Percentiles rank a stretch among this genome's conserved stretches.
phyloP scores from a whole-genome alignment of 2,797 vertebrate species.

The Myotis vivesi region DNA sequence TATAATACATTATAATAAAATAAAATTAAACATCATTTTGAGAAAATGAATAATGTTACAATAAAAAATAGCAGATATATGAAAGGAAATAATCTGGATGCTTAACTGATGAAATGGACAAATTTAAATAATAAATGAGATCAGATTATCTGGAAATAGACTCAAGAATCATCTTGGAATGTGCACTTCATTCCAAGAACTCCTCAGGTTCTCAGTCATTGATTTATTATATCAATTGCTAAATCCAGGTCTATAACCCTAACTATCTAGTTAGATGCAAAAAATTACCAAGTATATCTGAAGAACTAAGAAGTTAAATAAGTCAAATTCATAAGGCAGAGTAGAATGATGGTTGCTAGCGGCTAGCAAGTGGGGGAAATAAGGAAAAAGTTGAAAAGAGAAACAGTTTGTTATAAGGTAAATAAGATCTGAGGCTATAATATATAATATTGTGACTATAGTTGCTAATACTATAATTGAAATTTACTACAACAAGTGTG shows the following conservation, averaged over 20 bases:
- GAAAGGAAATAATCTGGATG: not conserved
- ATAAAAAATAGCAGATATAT: not conserved
- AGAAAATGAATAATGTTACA: not conserved
- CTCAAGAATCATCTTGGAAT: not conserved
- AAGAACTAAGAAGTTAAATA: not conserved
- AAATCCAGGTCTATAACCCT: not conserved
- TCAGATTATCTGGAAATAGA: not conserved
- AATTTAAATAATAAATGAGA: not conserved
- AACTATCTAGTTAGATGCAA: not conserved
- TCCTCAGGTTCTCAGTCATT: not conserved
- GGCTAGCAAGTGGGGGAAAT: not conserved
- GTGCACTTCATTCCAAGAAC: accelerated
- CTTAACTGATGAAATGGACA: not conserved
- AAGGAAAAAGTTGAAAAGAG: not conserved
- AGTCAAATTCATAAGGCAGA: not conserved
- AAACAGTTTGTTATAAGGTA: not conserved
- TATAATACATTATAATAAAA: not conserved
- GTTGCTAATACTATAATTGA: not conserved
- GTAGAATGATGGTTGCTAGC: not conserved
- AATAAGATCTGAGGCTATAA: not conserved
- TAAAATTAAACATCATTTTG: not conserved
- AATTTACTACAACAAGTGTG: not conserved
- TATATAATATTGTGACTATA: not conserved
- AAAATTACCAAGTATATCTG: not conserved
- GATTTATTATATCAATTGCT: not conserved